Base-by-base conservation (phyloP, 2,797 vertebrate species). In the Epinephelus malabaricus region DNA sequence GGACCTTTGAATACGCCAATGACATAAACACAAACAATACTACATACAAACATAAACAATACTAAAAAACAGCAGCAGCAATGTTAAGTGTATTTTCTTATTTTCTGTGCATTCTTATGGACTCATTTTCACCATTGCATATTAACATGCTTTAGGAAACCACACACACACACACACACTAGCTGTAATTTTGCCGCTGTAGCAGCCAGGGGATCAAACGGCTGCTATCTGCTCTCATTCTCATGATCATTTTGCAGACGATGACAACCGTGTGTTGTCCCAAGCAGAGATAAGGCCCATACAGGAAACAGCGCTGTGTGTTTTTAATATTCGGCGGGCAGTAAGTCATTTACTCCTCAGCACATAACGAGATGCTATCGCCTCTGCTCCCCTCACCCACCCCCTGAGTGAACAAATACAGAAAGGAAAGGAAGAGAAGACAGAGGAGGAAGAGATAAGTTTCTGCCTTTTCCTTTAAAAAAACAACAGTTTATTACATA, bases 301-400 rank as follows among this genome's bases (percentile, higher is more conserved):
- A 58, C 75, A 81, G 82, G 82, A 82, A 84, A 75, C 65, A 84
- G 66, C 30, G 19, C 68, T 69, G 77, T 85, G 87, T 93, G 90
- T 91, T 92, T 93, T 92, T 91, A 92, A 91, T 92, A 92, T 92
- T 91, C 85, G 73, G 69, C 73, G 56, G 54, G 73, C 78, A 62
- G 76, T 78, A 88, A 90, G 84, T 92, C 82, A 94, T 93, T 92
- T 89, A 89, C 79, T 88, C 69, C 83, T 81, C 80, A 62, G 76
- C 82, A 87, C 68, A 78, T 86, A 85, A 89, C 63, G 73, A 86
- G 90, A 94, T 92, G 79, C 73, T 91, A 92, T 94, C 88, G 40
- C 69, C 63, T 2, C 60, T 46, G 38, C 30, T 80, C 40, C 60
- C 61, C 76, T 79, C 43, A 73, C 25, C 40, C 18, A 7, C 71